Conservation (phyloP, 2,888 invertebrate genomes). For the Tubulanus polymorphus region DNA sequence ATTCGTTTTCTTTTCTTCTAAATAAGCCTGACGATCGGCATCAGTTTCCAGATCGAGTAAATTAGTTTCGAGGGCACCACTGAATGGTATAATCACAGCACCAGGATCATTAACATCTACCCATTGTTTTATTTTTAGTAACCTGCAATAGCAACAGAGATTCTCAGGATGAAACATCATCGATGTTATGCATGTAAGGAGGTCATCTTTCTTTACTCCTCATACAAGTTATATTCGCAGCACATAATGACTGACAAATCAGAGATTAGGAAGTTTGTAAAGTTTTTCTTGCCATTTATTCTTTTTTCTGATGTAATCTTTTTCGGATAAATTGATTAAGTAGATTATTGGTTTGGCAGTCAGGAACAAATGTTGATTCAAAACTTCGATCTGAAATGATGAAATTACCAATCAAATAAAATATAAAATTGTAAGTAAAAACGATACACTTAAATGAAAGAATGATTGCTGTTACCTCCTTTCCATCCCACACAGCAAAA, state of each 20-base stretch:
- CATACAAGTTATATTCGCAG: too few species aligned
- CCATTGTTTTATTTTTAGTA: slow-evolving; percentile 97
- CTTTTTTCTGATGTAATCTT: slow-evolving; percentile 97
- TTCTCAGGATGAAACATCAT: background rate
- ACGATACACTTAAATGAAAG: background rate
- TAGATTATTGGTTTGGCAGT: slow-evolving; percentile 98
- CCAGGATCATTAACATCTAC: slow-evolving; percentile 96
- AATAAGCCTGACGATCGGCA: slow-evolving; percentile 63
- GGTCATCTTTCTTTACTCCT: too few species aligned
- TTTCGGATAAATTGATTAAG: slow-evolving; percentile 93
- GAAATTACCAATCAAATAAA: slow-evolving; percentile 13
- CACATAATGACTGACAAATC: too few species aligned
- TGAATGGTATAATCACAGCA: slow-evolving; percentile 90
- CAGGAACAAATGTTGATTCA: slow-evolving; percentile 93
- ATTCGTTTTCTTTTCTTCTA: slow-evolving; percentile 76
- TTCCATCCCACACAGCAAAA: slow-evolving; percentile 87
- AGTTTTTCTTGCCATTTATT: slow-evolving; percentile 95
- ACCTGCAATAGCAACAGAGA: slow-evolving; percentile 60
- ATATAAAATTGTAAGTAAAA: background rate
- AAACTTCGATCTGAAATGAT: slow-evolving; percentile 78
- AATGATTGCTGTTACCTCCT: too few species aligned
- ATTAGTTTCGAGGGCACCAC: slow-evolving; percentile 84
- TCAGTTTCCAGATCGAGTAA: slow-evolving; percentile 73
- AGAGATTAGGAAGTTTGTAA: too few species aligned
- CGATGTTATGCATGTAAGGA: background rate